Evolutionary conservation across 2,113 vertebrate species (phyloP), one percentile per base, ranked within the genome.

Genomic region (Scopus umbretta): DNA sequence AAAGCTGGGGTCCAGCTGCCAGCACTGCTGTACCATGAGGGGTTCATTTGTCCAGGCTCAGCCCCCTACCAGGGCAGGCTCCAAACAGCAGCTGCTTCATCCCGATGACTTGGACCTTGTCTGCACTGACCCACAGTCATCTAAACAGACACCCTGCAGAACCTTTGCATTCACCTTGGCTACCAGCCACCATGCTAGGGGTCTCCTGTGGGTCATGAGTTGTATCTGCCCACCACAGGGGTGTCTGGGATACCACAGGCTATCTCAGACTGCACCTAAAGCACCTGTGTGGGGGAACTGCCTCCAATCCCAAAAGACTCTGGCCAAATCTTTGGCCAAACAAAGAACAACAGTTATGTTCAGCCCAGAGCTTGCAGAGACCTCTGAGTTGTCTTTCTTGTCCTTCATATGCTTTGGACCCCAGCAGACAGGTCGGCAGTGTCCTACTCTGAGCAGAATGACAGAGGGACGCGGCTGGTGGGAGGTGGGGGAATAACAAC

Each of bases 291-390:
- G 40, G 14, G 15, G 26, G 36, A 86, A 43, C 17, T 42, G 20
- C 27, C 27, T 19, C 71, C 75, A 89, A 19, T 21, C 30, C 36
- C 38, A 14, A 58, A 78, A 62, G 29, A 58, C 20, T 36, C 13
- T 21, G 27, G 13, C 52, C 52, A 83, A 52, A 76, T 20, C 50
- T 47, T 86, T 40, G 76, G 26, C 13, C 45, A 66, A 29, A 25
- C 27, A 68, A 50, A 61, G 43, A 63, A 47, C 0, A 0, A 23
- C 1, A 6, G 58, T 8, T 66, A 30, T 42, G 26, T 10, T 40
- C 62, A 58, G 25, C 47, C 40, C 61, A n/a, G 65, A 74, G 80
- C 40, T 47, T 40, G 13, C 16, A 79, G 43, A 84, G 65, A 38
- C 22, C 34, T 58, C 56, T 4, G 23, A 32, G 34, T 8, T 30